phyloP scores from a whole-genome alignment of 2,113 vertebrate genomes.

The Nesogale talazaci region DNA sequence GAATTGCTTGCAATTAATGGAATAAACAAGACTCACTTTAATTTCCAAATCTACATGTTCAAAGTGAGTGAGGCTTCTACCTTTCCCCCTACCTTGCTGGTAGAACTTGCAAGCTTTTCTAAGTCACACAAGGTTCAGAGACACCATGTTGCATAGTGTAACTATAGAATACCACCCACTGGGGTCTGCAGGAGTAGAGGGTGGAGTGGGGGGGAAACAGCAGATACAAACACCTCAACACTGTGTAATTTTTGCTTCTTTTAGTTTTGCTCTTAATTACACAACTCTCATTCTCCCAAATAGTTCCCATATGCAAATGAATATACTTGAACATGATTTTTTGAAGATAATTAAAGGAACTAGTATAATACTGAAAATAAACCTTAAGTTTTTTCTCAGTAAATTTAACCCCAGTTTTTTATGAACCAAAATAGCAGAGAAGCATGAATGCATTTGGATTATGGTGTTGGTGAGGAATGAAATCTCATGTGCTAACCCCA shows the following conservation, averaged over 20 bases:
- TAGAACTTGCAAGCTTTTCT: too few relatives aligned
- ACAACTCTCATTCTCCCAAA: neutral
- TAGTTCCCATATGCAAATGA: neutral
- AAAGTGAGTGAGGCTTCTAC: neutral
- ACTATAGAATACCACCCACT: neutral
- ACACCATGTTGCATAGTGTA: too few relatives aligned
- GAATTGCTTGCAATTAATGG: neutral
- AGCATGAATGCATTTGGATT: too few relatives aligned
- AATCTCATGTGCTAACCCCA: too few relatives aligned
- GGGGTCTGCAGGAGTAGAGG: too few relatives aligned
- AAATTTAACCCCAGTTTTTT: neutral
- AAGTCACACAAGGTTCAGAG: neutral
- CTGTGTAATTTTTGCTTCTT: neutral
- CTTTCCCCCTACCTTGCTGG: neutral
- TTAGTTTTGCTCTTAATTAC: neutral
- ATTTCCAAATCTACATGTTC: neutral
- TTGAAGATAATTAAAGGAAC: neutral
- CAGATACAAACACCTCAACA: too few relatives aligned
- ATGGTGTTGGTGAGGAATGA: too few relatives aligned
- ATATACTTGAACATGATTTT: neutral
- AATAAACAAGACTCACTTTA: neutral
- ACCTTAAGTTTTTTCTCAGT: neutral
- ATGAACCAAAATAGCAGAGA: too few relatives aligned
- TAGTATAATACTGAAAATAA: neutral
- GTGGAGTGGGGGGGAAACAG: rapidly evolving